Evolutionary conservation across 2,888 invertebrate genomes (phyloP).

Genomic region (Odontomyia ornata): DNA sequence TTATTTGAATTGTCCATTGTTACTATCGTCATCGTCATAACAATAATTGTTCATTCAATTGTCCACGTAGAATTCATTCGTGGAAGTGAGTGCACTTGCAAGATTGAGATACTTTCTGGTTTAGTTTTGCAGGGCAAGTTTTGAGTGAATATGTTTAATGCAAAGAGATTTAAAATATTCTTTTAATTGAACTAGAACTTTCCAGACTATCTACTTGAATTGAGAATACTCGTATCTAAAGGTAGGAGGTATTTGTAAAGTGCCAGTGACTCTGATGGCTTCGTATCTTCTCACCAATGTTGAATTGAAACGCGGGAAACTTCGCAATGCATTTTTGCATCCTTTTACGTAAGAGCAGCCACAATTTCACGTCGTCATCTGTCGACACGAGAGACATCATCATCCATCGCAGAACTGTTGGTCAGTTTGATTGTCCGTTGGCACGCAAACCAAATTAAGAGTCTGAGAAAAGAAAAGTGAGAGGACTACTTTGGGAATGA

Average conservation of each 20-base stretch:
- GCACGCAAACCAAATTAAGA: constrained; percentile 37
- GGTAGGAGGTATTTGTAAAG: too few relatives aligned
- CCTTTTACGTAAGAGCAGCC: constrained; percentile 16
- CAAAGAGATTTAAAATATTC: constrained; percentile 14
- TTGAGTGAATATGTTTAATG: not conserved
- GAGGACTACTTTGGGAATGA: constrained; percentile 28
- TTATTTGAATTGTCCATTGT: not conserved
- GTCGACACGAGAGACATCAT: not conserved
- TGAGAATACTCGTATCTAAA: too few relatives aligned
- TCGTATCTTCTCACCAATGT: too few relatives aligned
- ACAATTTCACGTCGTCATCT: not conserved
- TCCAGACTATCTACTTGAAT: too few relatives aligned
- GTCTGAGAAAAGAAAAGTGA: constrained; percentile 37
- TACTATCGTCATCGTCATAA: not conserved
- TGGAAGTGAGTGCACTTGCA: not conserved
- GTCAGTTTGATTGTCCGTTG: constrained; percentile 32
- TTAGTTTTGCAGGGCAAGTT: not conserved
- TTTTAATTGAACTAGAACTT: too few relatives aligned
- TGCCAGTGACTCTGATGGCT: too few relatives aligned
- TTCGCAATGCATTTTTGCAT: not conserved
- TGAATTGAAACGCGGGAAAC: too few relatives aligned
- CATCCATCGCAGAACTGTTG: constrained; percentile 4
- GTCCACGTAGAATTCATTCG: not conserved
- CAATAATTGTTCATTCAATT: constrained; percentile 12
- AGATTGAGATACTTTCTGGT: not conserved